Evolutionary conservation across 2,113 vertebrate genomes (phyloP), one percentile per base, ranked within the genome.

Genomic region (Hippoglossus stenolepis): DNA sequence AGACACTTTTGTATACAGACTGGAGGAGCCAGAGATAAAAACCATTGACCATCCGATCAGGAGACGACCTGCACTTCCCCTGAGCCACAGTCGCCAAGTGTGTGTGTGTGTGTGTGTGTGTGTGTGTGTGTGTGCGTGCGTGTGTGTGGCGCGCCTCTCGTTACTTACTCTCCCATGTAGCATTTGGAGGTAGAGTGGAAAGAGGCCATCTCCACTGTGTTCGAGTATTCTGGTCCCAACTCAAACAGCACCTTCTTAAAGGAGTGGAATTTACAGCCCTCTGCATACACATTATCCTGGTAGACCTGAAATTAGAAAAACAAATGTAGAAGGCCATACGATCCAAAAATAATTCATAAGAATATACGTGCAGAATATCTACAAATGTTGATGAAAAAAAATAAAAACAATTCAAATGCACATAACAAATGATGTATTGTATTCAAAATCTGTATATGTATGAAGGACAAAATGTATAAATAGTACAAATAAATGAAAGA

Each of bases 131-230:
- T 21, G 35, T 53, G 13, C 28, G 31, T 31, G 5, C 7, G 31
- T 31, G 28, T 31, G 45, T 23, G 26, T 14, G n/a, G 14, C n/a
- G 17, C 20, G 23, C 45, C 11, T 24, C 35, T 60, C 0, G 47
- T 10, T 9, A 94, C 97, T 94, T 86, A 98, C 97, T 98, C 97
- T 90, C 97, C 97, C 95, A 97, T 96, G 94, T 95, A 98, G 86
- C 97, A 96, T 83, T 98, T 98, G 75, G 97, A 98, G 83, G 94
- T 88, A 14, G 97, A 98, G 89, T 98, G 96, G 91, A 97, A 98
- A 28, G 96, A 98, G 26, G 95, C 96, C 73, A 98, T 85, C 84
- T 98, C 97, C 81, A 98, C 93, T 3, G 58, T 87, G 2, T 67
- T 74, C 0, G 95, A 88, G 75, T 93, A 98, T 5, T 96, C 94